phyloP scores from a whole-genome alignment of 2,113 vertebrate species.

The Ardeotis arabs region DNA sequence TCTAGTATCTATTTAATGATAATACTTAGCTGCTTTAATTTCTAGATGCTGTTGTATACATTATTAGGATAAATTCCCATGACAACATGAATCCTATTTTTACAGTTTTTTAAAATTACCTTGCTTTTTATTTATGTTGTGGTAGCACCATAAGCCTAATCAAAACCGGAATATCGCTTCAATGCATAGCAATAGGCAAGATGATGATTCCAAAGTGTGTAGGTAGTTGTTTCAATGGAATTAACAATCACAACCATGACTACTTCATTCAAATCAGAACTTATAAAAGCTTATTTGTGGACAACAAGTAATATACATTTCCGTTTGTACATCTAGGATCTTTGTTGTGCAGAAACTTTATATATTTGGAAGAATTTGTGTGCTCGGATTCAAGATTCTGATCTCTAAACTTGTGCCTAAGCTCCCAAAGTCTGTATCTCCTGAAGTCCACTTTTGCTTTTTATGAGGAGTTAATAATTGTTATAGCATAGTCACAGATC shows the following conservation, averaged over 20 bases:
- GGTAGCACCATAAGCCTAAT: neutral
- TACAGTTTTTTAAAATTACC: neutral
- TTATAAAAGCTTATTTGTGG: neutral
- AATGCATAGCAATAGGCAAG: neutral
- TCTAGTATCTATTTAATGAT: neutral
- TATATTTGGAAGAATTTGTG: neutral
- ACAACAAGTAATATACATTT: neutral
- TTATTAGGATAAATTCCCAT: neutral
- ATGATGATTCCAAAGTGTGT: neutral
- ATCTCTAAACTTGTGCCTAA: neutral
- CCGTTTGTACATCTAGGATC: neutral
- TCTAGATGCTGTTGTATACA: neutral
- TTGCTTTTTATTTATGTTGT: neutral
- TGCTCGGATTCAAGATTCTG: neutral
- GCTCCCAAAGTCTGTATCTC: accelerated
- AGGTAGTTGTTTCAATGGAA: neutral
- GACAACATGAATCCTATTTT: neutral
- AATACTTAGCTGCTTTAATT: neutral
- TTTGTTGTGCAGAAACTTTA: neutral
- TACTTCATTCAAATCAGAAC: neutral
- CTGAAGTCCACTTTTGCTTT: neutral
- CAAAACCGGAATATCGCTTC: neutral
- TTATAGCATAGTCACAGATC: neutral
- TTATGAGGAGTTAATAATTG: neutral
- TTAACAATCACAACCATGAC: neutral